phyloP scores from a whole-genome alignment of 2,113 vertebrate genomes.

The Upupa epops region DNA sequence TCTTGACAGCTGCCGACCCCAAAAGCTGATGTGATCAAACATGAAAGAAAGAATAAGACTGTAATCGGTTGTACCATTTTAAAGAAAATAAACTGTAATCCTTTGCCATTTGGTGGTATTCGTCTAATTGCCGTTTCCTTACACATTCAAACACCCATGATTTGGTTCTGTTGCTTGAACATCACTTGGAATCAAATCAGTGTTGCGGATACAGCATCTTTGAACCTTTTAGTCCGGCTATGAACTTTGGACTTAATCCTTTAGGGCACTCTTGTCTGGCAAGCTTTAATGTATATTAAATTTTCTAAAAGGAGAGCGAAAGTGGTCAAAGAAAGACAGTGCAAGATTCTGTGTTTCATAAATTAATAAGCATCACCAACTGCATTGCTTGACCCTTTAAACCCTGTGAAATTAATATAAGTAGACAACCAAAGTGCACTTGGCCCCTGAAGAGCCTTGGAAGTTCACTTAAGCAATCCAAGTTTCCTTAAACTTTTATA shows the following conservation, averaged over 20 bases:
- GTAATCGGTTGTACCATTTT: conserved; percentile 52
- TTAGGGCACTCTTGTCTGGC: conserved; percentile 64
- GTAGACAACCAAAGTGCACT: conserved; percentile 87
- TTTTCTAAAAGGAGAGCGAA: conserved; percentile 66
- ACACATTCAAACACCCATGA: conserved; percentile 48
- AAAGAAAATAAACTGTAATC: conserved; percentile 59
- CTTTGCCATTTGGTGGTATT: not conserved
- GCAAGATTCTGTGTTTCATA: conserved; percentile 85
- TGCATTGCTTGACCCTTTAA: conserved; percentile 93
- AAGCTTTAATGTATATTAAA: conserved; percentile 75
- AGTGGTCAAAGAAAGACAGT: conserved; percentile 72
- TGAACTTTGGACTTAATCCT: conserved; percentile 73
- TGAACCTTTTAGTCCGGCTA: conserved; percentile 65
- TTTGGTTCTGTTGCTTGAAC: conserved; percentile 40
- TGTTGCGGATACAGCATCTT: not conserved
- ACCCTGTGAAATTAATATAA: conserved; percentile 98
- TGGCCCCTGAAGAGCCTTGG: conserved; percentile 79
- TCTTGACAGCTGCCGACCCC: conserved; percentile 41
- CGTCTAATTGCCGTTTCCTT: conserved; percentile 67
- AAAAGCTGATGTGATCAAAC: conserved; percentile 51
- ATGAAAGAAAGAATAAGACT: conserved; percentile 17
- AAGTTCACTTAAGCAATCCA: conserved; percentile 91
- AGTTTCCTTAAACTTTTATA: conserved; percentile 95
- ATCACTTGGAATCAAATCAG: conserved; percentile 62
- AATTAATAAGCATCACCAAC: conserved; percentile 92